Evolutionary conservation across 2,888 invertebrate species (phyloP), one percentile per base, ranked within the genome.

Genomic region (Listrodromus nycthemerus): DNA sequence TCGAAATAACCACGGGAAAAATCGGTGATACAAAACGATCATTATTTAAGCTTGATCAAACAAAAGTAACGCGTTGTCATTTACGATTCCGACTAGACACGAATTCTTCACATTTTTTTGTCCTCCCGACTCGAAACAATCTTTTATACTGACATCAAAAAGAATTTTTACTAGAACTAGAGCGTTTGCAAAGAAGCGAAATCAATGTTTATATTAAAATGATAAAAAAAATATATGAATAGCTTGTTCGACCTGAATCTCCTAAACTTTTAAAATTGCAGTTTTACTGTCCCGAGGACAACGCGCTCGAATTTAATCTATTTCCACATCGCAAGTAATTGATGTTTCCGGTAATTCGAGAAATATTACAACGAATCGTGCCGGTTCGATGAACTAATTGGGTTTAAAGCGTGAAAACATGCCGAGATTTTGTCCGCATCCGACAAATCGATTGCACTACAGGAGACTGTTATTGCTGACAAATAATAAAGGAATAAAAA

Each of bases 401-500:
- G 24, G 1, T 19, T 24, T 45, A 24, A 16, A 45, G 66, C 66
- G 45, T 4, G 16, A 16, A n/a, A 2, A 8, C 1, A 19, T 19
- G n/a, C 2, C 7, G 19, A 2, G 50, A 1, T 30, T 24, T 16
- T 5, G 27, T 30, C 10, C 4, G 16, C 27, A 5, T 13, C n/a
- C 16, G 30, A 61, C n/a, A n/a, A 30, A 61, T 61, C 61, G 30
- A 61, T 61, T 61, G 27, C 13, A 16, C 41, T 16, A n/a, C 0
- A 61, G n/a, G 16, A 30, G 27, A 30, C 61, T 16, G 27, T 30
- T 61, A 27, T 16, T 13, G 13, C 16, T 27, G 61, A 61, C 30
- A 5, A 61, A 61, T 16, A 58, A 58, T 58, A 16, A 30, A 61
- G 30, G 5, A 61, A 61, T 27, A 24, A 52, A 19, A 52, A 66